Base-by-base conservation (phyloP, 2,797 vertebrate species). In the Peromyscus aztecus region DNA sequence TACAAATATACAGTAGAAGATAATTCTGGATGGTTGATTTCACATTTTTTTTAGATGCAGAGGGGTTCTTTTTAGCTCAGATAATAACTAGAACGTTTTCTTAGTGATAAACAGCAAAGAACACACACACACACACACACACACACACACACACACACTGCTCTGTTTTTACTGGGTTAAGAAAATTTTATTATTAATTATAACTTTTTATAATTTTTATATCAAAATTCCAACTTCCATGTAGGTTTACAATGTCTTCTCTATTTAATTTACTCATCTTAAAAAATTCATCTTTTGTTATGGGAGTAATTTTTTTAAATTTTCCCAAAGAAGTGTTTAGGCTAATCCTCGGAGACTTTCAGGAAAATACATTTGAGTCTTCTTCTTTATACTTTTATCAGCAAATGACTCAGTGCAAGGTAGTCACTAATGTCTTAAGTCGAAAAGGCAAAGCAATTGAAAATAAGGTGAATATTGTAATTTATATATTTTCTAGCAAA, bases 1-100 rank as follows among this genome's bases (percentile, higher is more conserved):
- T 73, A 84, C 19, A 76, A 71, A 73, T 61, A 67, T 82, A 7
- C 4, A 49, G 63, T 77, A 80, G 84, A 91, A 19, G 92, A 92
- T 6, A 83, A 95, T 89, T 86, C 23, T 86, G 86, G 52, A 89
- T 65, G 57, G 77, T 77, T 89, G 29, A 82, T 86, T 97, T 96
- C 27, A 80, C 43, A 95, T 40, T 21, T 63, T 27, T 83, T 16
- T 27, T 82, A 9, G 2, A 23, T 89, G 85, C 7, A 76, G 27
- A 83, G n/a, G 19, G 10, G 0, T 37, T 77, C 9, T 46, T 93
- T 91, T 94, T 61, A 83, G n/a, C 24, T 92, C 14, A 94, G 61
- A 87, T 96, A 69, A 61, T n/a, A 87, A 86, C 9, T 69, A 95
- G 46, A 77, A 40, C 34, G 24, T 77, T 95, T 80, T 83, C 57